Evolutionary conservation across 2,113 vertebrate species (phyloP), one percentile per base, ranked within the genome.

Genomic region (Gavialis gangeticus): DNA sequence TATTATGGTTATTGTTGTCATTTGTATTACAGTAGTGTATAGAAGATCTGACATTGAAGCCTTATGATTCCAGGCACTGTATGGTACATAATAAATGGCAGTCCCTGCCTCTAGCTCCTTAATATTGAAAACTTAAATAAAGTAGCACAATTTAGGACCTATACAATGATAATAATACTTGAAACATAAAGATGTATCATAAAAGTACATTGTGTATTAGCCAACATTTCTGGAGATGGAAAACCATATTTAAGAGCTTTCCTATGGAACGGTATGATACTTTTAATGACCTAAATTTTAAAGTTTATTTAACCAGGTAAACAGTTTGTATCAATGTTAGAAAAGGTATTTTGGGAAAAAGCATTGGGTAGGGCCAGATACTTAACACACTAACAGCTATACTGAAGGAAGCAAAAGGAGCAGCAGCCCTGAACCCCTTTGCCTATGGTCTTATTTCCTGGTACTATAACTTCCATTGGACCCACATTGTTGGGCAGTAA

Each of bases 401-500:
- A 24, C 37, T 8, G 28, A 1, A 3, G 86, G 13, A 10, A 69
- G 64, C 27, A 69, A 69, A 34, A 18, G 21, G 19, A 37, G 30
- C 10, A 71, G 30, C 22, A 71, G 12, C 30, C 11, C 30, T 22
- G 66, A 30, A 34, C 14, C 13, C 30, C 67, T 58, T 13, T 83
- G 28, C 57, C 7, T 12, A n/a, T 24, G 6, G 5, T 66, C 57
- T 63, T 84, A 14, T 21, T 78, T 87, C 25, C 13, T 25, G 71
- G 69, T 17, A 25, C 77, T 10, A 34, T 57, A 34, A 30, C 21
- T 73, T 46, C 18, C 12, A 17, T 6, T 60, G 11, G 2, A 76
- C 5, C 17, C 11, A 5, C 24, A 12, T 4, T 54, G 12, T 59
- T 3, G 0, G 19, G 3, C 2, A 0, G 60, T 56, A 15, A 24